Conservation (phyloP, 2,888 invertebrate genomes). For the Rapana venosa region DNA sequence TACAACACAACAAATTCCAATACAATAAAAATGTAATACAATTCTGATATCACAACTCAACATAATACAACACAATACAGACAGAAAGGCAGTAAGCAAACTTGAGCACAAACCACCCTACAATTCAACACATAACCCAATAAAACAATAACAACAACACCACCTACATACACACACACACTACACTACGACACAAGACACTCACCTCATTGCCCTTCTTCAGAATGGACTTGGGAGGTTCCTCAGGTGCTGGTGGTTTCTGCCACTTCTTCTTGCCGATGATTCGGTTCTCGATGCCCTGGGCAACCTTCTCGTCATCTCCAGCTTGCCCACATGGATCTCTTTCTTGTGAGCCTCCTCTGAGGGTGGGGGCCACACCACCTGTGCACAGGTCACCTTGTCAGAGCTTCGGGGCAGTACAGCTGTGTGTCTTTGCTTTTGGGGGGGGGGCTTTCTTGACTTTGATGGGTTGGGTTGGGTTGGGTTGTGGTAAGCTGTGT, state of each 20-base stretch:
- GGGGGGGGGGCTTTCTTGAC: too few relatives aligned
- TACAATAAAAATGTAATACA: too few relatives aligned
- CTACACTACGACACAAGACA: not conserved
- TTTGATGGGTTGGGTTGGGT: too few relatives aligned
- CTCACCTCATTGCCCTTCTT: conserved; percentile 50
- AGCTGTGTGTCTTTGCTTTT: too few relatives aligned
- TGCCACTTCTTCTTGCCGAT: conserved; percentile 59
- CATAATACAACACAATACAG: too few relatives aligned
- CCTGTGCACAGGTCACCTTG: not conserved
- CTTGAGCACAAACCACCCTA: not conserved
- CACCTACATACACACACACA: not conserved
- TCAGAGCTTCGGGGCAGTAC: not conserved
- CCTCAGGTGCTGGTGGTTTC: conserved; percentile 50
- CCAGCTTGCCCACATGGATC: conserved; percentile 67
- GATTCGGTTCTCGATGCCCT: conserved; percentile 62
- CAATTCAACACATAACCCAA: not conserved
- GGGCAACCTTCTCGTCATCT: conserved; percentile 73
- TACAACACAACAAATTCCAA: too few relatives aligned
- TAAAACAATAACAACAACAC: not conserved
- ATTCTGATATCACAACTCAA: too few relatives aligned
- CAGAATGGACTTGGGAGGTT: conserved; percentile 54
- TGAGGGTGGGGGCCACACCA: conserved; percentile 41
- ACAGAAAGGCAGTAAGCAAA: not conserved
- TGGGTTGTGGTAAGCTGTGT: too few relatives aligned
- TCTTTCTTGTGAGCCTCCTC: conserved; percentile 37